Evolutionary conservation across 2,797 vertebrate species (phyloP).

Genomic region (Hozukius guyotensis): DNA sequence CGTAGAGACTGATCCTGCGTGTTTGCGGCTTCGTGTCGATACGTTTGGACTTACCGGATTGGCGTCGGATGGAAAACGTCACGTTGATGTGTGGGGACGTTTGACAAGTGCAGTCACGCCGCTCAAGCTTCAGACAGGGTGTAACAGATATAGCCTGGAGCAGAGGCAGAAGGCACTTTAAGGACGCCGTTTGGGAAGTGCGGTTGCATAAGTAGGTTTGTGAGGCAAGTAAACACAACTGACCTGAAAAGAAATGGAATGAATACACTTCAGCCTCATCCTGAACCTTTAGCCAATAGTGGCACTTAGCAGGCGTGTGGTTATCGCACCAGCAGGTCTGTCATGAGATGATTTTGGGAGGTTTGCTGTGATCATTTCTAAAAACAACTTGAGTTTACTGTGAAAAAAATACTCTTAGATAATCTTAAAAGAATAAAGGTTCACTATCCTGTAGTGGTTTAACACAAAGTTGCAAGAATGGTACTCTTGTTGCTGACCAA

Average conservation of each 20-base stretch:
- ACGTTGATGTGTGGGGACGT: conserved; percentile 56
- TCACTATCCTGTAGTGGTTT: neutral
- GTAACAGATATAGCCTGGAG: conserved; percentile 51
- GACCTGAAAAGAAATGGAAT: conserved; percentile 11
- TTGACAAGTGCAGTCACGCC: conserved; percentile 69
- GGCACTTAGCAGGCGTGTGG: neutral
- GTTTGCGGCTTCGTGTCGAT: conserved; percentile 28
- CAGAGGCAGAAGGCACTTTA: conserved; percentile 21
- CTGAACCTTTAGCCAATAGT: neutral
- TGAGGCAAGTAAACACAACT: conserved; percentile 17
- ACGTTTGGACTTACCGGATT: conserved; percentile 29
- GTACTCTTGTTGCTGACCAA: fast-evolving
- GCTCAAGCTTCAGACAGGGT: conserved; percentile 46
- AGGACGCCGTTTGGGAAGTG: conserved; percentile 24
- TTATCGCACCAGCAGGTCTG: neutral
- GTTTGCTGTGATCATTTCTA: neutral
- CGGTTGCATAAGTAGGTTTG: conserved; percentile 45
- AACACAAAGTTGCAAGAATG: neutral
- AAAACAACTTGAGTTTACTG: neutral
- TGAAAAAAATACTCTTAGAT: neutral
- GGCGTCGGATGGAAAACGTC: conserved; percentile 52
- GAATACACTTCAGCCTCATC: neutral
- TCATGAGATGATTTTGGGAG: neutral
- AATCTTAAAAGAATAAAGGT: neutral
- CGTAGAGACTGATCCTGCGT: neutral